Conservation (phyloP, 2,113 vertebrate genomes). For the Siniperca chuatsi region DNA sequence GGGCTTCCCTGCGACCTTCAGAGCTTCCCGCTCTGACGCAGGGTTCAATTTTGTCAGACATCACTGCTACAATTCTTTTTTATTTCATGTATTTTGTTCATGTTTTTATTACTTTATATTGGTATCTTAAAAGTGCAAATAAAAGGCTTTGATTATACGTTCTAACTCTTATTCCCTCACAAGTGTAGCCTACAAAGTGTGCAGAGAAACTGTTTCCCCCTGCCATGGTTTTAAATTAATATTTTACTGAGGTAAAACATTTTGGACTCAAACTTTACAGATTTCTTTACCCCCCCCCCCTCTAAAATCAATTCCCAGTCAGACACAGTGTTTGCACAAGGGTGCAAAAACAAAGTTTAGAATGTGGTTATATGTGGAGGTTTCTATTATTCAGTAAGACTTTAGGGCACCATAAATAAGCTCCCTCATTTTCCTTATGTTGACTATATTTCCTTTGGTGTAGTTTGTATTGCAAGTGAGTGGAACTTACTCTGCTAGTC, state of each 20-base stretch:
- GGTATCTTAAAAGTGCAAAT: constrained; percentile 63
- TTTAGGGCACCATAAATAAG: constrained; percentile 77
- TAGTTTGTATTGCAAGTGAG: constrained; percentile 78
- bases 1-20: constrained; percentile 35
- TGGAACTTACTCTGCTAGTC: constrained; percentile 73
- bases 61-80: constrained; percentile 31
- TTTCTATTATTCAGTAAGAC: constrained; percentile 79
- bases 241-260: constrained; percentile 70
- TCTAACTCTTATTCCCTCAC: constrained; percentile 39
- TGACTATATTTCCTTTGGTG: constrained; percentile 77
- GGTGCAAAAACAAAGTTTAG: constrained; percentile 69
- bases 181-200: constrained; percentile 39
- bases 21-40: constrained; percentile 22
- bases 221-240: constrained; percentile 47
- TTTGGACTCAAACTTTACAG: constrained; percentile 73
- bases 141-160: constrained; percentile 68
- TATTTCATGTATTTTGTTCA: constrained; percentile 51
- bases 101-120: constrained; percentile 56
- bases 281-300: constrained; percentile 31
- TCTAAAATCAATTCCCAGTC: constrained; percentile 62
- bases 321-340: constrained; percentile 62
- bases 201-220: constrained; percentile 9
- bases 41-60: constrained; percentile 43
- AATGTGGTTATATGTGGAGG: constrained; percentile 64
- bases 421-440: constrained; percentile 71